These are phyloP conservation scores for Chascanopsetta lugubris DNA, from an alignment of 2,113 vertebrate species.

Conservation along the genomic window DNA sequence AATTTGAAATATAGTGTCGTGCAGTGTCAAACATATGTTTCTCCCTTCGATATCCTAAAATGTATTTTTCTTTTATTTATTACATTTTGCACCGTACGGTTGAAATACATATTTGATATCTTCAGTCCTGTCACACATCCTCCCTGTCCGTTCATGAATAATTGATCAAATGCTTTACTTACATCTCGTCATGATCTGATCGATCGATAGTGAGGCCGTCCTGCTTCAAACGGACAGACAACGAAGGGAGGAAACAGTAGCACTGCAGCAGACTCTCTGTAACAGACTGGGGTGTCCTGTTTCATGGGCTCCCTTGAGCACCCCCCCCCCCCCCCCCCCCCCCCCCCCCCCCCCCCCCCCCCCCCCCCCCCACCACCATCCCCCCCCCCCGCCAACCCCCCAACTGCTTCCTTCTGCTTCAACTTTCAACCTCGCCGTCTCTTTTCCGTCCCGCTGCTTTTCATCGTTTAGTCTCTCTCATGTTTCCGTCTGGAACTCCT, in stretches of 20 bases:
- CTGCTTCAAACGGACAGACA: slow-evolving; percentile 6
- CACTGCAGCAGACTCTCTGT: slow-evolving; percentile 31
- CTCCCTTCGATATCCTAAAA: too few species aligned
- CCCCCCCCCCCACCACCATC: slow-evolving; percentile 12
- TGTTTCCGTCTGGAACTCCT: slow-evolving; percentile 28
- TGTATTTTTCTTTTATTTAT: too few species aligned
- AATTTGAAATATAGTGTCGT: too few species aligned
- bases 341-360: not conserved
- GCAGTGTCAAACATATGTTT: too few species aligned
- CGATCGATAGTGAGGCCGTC: not conserved
- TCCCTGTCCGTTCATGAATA: too few species aligned
- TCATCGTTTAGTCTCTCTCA: slow-evolving; percentile 25
- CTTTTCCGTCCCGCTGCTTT: not conserved
- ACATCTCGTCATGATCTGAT: not conserved
- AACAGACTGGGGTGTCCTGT: slow-evolving; percentile 46
- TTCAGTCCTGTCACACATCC: too few species aligned
- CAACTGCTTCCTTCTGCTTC: slow-evolving; percentile 17
- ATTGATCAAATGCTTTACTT: too few species aligned
- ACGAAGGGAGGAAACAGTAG: slow-evolving; percentile 48
- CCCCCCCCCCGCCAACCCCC: slow-evolving; percentile 11
- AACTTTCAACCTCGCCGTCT: not conserved
- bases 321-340: not conserved
- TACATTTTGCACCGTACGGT: too few species aligned
- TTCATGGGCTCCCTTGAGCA: slow-evolving; percentile 25
- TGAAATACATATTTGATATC: too few species aligned